Evolutionary conservation across 2,113 vertebrate species (phyloP).

Genomic region (Chiloscyllium plagiosum): DNA sequence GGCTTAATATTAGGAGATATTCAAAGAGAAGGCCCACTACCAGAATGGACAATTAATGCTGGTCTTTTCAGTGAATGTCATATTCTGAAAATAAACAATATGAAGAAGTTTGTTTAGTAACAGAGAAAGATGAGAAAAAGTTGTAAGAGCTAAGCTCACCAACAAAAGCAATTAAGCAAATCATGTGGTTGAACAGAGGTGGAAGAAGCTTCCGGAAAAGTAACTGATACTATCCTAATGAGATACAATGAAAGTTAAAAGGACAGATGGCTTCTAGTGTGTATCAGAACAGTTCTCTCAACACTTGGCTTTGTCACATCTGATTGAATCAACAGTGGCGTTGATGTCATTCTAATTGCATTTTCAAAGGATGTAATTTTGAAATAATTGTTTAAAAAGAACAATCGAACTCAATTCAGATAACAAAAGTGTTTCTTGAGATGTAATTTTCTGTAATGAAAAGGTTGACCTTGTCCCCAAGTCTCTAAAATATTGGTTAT

Average conservation of each 20-base stretch:
- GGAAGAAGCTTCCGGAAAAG: slow-evolving; percentile 6
- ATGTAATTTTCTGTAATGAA: neutral
- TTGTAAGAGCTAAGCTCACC: neutral
- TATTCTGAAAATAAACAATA: neutral
- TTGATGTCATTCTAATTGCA: neutral
- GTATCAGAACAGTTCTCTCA: neutral
- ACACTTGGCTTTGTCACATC: neutral
- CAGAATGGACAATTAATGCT: neutral
- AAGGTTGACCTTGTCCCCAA: neutral
- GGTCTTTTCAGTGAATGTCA: neutral
- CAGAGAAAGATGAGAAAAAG: neutral
- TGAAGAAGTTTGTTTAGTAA: neutral
- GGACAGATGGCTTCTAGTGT: neutral
- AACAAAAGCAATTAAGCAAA: neutral
- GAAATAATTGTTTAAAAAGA: neutral
- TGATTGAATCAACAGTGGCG: neutral
- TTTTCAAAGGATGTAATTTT: neutral
- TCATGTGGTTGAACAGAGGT: neutral
- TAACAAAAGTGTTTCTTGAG: neutral
- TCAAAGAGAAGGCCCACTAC: no score
- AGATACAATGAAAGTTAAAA: neutral
- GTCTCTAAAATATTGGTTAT: neutral
- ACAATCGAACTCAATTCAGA: neutral
- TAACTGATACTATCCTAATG: neutral
- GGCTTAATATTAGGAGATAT: no score